Conservation (phyloP, 2,797 vertebrate genomes). For the Neomorphus geoffroyi region DNA sequence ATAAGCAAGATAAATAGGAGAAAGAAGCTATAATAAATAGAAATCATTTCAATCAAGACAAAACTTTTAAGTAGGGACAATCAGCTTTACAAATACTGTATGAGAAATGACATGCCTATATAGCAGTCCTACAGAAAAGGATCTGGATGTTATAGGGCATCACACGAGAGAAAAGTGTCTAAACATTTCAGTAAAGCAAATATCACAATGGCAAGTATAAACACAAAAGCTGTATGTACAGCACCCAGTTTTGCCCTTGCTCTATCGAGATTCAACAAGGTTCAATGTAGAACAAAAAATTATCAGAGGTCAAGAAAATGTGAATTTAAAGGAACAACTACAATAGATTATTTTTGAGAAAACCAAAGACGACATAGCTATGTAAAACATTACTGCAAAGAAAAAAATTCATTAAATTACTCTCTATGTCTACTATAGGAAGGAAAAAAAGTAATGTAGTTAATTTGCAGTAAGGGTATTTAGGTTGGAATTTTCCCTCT, state of each 20-base stretch:
- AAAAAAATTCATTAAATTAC: not conserved
- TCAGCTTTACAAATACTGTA: not conserved
- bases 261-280: not conserved
- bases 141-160: not conserved
- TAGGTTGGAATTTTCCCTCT: not conserved
- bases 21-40: constrained; percentile 39
- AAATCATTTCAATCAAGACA: constrained; percentile 11
- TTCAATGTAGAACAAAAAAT: not conserved
- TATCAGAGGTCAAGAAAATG: not conserved
- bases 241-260: not conserved
- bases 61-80: constrained; percentile 26
- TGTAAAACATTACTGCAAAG: not conserved
- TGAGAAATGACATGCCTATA: not conserved
- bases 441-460: not conserved
- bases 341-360: not conserved
- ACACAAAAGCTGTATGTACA: not conserved
- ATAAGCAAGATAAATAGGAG: constrained; percentile 33
- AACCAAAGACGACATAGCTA: not conserved
- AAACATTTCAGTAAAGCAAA: not conserved
- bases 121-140: not conserved
- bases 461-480: not conserved
- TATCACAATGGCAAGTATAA: not conserved
- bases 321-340: not conserved
- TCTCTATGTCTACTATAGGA: not conserved
- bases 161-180: not conserved